Conservation (phyloP, 2,113 vertebrate genomes). For the Semnornis frantzii region DNA sequence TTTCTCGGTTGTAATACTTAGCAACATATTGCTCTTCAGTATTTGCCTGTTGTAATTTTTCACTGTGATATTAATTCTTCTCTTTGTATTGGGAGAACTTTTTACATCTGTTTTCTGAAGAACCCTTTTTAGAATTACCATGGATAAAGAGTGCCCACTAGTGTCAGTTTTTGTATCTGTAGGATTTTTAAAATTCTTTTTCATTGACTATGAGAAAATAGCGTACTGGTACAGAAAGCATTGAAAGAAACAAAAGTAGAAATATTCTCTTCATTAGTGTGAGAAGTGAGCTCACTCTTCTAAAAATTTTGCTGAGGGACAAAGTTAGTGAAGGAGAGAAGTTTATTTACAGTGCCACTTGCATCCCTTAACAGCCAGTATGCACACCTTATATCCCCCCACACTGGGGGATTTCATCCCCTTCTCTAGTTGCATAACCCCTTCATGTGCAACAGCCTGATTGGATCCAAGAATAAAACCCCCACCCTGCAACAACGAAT, state of each 20-base stretch:
- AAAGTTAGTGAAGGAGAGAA: no score
- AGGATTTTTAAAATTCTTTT: neutral
- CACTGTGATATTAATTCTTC: neutral
- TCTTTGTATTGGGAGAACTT: neutral
- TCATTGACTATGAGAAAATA: neutral
- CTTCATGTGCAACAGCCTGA: no score
- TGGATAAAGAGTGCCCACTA: neutral
- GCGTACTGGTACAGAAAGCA: neutral
- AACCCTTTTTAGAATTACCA: neutral
- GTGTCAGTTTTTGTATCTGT: neutral
- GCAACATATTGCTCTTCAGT: rapidly evolving
- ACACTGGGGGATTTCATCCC: no score
- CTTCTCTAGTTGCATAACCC: no score
- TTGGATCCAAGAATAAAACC: no score
- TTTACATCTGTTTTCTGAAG: neutral
- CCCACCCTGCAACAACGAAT: no score
- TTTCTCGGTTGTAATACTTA: neutral
- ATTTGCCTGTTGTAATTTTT: neutral
- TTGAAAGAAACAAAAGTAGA: neutral
- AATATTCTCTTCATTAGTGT: neutral
- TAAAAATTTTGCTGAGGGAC: no score
- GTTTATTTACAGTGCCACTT: no score
- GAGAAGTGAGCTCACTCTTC: no score
- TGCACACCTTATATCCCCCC: no score
- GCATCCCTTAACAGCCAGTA: no score